phyloP scores from a whole-genome alignment of 2,797 vertebrate species.

The Acrocephalus scirpaceus region DNA sequence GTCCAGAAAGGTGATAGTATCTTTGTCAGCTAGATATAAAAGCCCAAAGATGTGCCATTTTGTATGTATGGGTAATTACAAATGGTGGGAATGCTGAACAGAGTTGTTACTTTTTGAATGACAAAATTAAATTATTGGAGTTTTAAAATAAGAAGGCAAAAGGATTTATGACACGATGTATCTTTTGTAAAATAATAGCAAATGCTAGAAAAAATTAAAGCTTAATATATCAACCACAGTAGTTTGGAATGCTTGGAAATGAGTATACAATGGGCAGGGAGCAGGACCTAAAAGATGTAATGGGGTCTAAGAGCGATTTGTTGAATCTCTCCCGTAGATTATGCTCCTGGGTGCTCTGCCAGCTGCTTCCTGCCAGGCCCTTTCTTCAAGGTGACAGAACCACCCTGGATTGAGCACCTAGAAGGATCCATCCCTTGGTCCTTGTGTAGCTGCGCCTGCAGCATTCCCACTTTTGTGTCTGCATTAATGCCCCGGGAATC shows the following conservation, averaged over 20 bases:
- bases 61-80: background rate
- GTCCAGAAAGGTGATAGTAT: background rate
- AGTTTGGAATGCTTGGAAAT: background rate
- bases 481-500: background rate
- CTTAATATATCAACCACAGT: background rate
- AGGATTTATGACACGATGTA: background rate
- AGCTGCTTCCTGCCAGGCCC: background rate
- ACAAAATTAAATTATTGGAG: background rate
- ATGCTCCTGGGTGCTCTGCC: background rate
- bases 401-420: rapidly evolving
- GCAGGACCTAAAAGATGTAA: background rate
- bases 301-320: background rate
- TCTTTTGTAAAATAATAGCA: background rate
- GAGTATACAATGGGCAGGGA: background rate
- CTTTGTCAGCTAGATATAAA: background rate
- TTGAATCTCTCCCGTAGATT: background rate
- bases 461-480: background rate
- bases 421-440: background rate
- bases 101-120: background rate
- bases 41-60: background rate
- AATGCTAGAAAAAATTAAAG: background rate
- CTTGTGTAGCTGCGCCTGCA: background rate
- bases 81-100: background rate
- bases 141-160: background rate
- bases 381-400: background rate